Conservation (phyloP, 1,140 invertebrate species). For the Dendroctonus ponderosae region DNA sequence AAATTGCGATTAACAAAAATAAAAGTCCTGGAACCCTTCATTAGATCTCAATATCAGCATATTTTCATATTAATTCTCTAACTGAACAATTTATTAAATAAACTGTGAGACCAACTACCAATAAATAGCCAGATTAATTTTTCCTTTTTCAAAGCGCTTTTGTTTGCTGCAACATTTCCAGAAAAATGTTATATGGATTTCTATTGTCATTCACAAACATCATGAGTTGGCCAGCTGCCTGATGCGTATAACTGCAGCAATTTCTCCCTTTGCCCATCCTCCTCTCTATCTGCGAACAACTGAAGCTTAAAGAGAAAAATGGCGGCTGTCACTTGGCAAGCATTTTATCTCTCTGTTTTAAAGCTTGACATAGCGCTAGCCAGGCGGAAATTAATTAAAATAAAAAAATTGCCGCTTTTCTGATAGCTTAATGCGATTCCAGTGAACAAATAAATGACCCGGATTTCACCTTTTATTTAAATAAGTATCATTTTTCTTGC, state of each 20-base stretch:
- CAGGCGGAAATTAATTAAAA: slow-evolving; percentile 34
- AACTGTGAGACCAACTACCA: too few relatives aligned
- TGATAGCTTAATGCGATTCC: slow-evolving; percentile 32
- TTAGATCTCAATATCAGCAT: too few relatives aligned
- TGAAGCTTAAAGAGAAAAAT: slow-evolving; percentile 38
- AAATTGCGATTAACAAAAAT: too few relatives aligned
- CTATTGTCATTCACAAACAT: slow-evolving; percentile 22
- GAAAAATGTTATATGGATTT: too few relatives aligned
- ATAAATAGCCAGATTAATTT: too few relatives aligned
- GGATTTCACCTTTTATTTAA: slow-evolving; percentile 30
- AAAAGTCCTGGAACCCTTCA: too few relatives aligned
- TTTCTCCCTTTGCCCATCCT: slow-evolving; percentile 19
- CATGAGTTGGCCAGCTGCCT: slow-evolving; percentile 23
- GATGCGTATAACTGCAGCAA: slow-evolving; percentile 17
- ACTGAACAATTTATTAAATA: too few relatives aligned
- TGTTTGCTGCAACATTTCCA: too few relatives aligned
- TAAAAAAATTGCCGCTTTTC: slow-evolving; percentile 30
- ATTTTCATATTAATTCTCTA: too few relatives aligned
- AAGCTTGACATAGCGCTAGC: slow-evolving; percentile 34
- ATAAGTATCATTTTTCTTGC: slow-evolving; percentile 27
- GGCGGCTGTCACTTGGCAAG: slow-evolving; percentile 33
- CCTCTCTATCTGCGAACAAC: slow-evolving; percentile 27
- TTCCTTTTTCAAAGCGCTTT: too few relatives aligned
- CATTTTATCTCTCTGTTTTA: slow-evolving; percentile 36
- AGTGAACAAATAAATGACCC: slow-evolving; percentile 29